Evolutionary conservation across 2,797 vertebrate genomes (phyloP), one percentile per base, ranked within the genome.

Genomic region (Eurystomus glaucurus): DNA sequence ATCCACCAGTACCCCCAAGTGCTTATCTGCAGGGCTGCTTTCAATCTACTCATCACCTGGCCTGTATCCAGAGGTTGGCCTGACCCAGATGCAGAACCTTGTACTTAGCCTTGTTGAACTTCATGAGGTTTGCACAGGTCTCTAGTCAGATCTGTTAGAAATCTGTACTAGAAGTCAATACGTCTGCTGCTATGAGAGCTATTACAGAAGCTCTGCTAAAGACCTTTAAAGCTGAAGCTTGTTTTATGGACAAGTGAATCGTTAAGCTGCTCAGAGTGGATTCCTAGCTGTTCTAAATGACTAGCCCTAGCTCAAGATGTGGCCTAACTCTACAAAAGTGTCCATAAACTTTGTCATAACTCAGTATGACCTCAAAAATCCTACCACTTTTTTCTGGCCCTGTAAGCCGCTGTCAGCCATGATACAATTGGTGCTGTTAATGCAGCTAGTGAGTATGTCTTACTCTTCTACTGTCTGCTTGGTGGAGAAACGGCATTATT

Each of bases 391-490:
- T 15, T 69, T 62, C n/a, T 77, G 19, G 6, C 43, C 43, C 14
- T 58, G 2, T 29, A 55, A 71, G 25, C 14, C 6, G 35, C 28
- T 2, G 23, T 46, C 11, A 74, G 39, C 4, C 11, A 0, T 4
- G 6, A 39, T 13, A 18, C 13, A 70, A 8, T 2, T 28, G 7
- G 7, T 90, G n/a, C 39, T 82, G 26, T 68, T 54, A 81, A 5
- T 23, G 31, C 23, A 85, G 12, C 7, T 39, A 69, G 7, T 61
- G 28, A 82, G 18, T 4, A 65, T 14, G 19, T 45, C 14, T 55
- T 48, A 26, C 11, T 8, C 17, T 82, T 61, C n/a, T 61, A 5
- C 11, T 80, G 4, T 6, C 3, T 50, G 10, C n/a, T 65, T 79
- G 6, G 17, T 76, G 50, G 31, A 81, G 11, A 81, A 33, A 25